These are phyloP conservation scores for Pionites leucogaster DNA, from an alignment of 2,113 vertebrate genomes.

Conservation along the genomic window DNA sequence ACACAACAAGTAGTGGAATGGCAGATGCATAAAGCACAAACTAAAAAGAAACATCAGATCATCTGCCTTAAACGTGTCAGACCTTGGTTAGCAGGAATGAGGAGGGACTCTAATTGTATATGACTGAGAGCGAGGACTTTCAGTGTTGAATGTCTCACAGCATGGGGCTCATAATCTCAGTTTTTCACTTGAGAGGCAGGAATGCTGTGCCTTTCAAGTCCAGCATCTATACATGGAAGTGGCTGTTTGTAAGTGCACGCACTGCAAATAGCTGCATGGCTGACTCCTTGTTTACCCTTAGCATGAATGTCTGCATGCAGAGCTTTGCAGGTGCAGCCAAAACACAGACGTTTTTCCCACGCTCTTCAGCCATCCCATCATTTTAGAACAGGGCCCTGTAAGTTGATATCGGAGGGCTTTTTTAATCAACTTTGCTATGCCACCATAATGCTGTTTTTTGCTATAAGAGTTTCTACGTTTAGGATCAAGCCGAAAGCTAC, in stretches of 20 bases:
- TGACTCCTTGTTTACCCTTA: slow-evolving; percentile 2
- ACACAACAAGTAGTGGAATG: background rate
- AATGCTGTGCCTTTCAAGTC: background rate
- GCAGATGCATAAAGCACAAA: background rate
- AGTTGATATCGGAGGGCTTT: background rate
- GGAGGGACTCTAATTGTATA: background rate
- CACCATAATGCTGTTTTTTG: background rate
- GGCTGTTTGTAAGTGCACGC: background rate
- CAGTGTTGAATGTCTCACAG: background rate
- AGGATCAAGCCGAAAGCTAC: background rate
- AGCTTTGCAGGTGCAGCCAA: slow-evolving; percentile 40
- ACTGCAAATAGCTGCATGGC: slow-evolving; percentile 2
- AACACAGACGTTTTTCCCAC: background rate
- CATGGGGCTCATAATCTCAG: background rate
- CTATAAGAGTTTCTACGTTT: background rate
- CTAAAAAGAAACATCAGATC: background rate
- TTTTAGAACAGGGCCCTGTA: background rate
- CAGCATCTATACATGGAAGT: background rate
- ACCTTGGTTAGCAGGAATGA: background rate
- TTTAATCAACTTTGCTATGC: background rate
- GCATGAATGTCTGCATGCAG: background rate
- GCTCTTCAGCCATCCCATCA: background rate
- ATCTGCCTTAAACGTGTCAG: rapidly evolving
- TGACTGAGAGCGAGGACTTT: background rate
- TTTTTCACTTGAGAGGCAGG: background rate